Evolutionary conservation across 2,797 vertebrate species (phyloP), one percentile per base, ranked within the genome.

Genomic region (Benthosema pterotum): DNA sequence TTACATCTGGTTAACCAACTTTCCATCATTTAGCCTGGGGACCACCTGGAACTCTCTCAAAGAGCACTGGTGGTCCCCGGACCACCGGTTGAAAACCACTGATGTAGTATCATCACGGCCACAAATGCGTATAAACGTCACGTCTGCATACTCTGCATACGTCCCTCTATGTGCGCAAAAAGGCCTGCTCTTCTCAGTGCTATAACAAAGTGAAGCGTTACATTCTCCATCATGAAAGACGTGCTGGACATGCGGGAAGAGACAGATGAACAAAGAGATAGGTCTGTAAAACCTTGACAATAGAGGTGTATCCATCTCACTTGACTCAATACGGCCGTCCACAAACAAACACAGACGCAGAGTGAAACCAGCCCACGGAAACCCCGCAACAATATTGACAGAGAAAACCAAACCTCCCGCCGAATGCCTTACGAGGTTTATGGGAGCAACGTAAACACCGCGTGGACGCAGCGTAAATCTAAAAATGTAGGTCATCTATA

Each of bases 231-330:
- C 22, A 25, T 3, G 22, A 25, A 25, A 25, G 22, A 1, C 22
- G 5, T 25, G 22, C 22, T 25, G 5, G 5, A 69, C 59, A 77
- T 75, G 79, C 52, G 71, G 19, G 19, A 65, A 63, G 57, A 71
- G 72, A 72, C 5, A n/a, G 54, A 68, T 63, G 64, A 76, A 61
- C 54, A 53, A 76, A 61, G 56, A 53, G 57, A 42, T 63, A 42
- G 11, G 38, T 52, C 53, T 72, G 66, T 52, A 58, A 48, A 8
- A 32, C 49, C 47, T 1, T 43, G 16, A 72, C 69, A 77, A 57
- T 54, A 57, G 58, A 66, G 32, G 25, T 17, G 42, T 71, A 83
- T 79, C 62, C 59, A 47, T 68, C 81, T 75, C 67, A 47, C 61
- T 69, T 68, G n/a, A 66, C 42, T 63, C 63, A 65, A 67, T 5